Evolutionary conservation across 1,140 invertebrate species (phyloP).

Genomic region (Ceratoteleas bidentatus): DNA sequence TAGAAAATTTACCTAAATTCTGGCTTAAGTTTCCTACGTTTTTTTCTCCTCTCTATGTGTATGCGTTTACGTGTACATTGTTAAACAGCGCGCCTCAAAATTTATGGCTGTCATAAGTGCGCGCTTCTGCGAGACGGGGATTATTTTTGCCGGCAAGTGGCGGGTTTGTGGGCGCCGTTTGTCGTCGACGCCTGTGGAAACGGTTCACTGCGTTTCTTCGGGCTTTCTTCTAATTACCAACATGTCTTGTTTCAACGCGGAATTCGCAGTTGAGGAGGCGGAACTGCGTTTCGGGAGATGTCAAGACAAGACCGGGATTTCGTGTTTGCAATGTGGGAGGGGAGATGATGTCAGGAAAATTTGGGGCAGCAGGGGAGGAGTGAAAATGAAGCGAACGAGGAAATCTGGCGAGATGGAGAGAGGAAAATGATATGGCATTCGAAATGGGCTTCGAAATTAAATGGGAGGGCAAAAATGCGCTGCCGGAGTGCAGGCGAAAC

Average conservation of each 20-base stretch:
- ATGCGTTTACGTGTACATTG: slow-evolving; percentile 11
- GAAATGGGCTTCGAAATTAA: not conserved
- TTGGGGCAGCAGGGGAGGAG: no score
- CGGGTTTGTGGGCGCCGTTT: slow-evolving; percentile 29
- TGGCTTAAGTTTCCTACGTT: no score
- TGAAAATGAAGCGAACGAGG: no score
- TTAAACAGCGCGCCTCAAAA: slow-evolving; percentile 36
- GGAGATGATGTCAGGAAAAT: no score
- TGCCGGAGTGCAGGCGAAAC: not conserved
- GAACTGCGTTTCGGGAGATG: not conserved
- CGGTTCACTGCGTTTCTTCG: slow-evolving; percentile 18
- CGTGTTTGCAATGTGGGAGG: no score
- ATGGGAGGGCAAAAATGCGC: not conserved
- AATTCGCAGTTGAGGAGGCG: not conserved
- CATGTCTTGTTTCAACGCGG: slow-evolving; percentile 2
- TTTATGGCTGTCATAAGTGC: slow-evolving; percentile 50
- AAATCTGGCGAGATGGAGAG: no score
- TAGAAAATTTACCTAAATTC: no score
- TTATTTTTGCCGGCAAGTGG: slow-evolving; percentile 45
- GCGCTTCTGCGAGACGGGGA: slow-evolving; percentile 1
- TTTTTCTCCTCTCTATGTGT: no score
- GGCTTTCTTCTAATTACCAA: slow-evolving; percentile 5
- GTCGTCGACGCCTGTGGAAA: not conserved
- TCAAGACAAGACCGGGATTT: no score
- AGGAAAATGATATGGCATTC: not conserved